Evolutionary conservation across 2,888 invertebrate genomes (phyloP).

Genomic region (Hedya salicella): DNA sequence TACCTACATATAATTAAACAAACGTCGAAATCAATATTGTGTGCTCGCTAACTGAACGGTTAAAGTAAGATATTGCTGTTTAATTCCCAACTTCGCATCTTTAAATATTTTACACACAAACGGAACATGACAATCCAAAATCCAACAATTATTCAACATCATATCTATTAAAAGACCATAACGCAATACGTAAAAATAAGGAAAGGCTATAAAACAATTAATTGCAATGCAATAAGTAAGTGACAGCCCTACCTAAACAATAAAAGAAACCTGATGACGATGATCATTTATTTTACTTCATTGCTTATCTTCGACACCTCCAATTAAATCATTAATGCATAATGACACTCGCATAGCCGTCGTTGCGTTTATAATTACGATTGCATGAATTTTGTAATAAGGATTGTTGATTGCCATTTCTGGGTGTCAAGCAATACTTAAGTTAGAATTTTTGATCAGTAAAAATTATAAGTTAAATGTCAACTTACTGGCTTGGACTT

Average conservation of each 20-base stretch:
- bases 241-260: conserved; percentile 33
- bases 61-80: too few species aligned
- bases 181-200: neutral
- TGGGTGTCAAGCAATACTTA: too few species aligned
- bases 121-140: too few species aligned
- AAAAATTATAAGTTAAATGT: too few species aligned
- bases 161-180: neutral
- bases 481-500: too few species aligned
- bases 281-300: conserved; percentile 19
- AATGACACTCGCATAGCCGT: conserved; percentile 21
- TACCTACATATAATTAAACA: too few species aligned
- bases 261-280: conserved; percentile 26
- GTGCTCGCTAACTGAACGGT: too few species aligned
- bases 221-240: neutral
- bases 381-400: conserved; percentile 9
- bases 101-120: too few species aligned
- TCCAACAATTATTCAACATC: too few species aligned
- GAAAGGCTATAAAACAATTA: neutral
- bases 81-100: too few species aligned
- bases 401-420: neutral
- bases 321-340: conserved; percentile 22
- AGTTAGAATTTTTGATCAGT: too few species aligned
- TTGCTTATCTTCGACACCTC: conserved; percentile 15
- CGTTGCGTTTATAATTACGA: neutral
- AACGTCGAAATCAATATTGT: too few species aligned